A percentile compares a stretch with the other conserved stretches of the same genome.
Evolutionary conservation across 2,888 invertebrate species (phyloP).

Genomic region (Caenorhabditis drosophilae): DNA sequence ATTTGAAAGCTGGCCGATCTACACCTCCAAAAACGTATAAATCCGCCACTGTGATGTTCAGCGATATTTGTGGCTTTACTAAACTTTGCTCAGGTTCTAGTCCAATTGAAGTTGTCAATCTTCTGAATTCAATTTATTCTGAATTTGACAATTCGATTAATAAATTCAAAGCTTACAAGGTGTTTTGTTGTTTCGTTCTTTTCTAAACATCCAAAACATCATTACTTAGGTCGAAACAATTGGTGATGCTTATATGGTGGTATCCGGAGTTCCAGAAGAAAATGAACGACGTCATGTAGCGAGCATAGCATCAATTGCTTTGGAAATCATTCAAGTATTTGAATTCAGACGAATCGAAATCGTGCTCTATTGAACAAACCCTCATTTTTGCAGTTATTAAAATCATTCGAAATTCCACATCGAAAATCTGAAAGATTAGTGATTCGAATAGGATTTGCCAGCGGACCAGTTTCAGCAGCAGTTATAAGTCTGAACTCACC

Average conservation of each 20-base stretch:
- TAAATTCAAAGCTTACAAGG: conserved; percentile 50
- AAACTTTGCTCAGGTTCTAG: conserved; percentile 41
- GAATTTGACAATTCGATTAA: conserved; percentile 63
- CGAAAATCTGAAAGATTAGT: conserved; percentile 23
- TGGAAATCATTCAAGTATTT: conserved; percentile 43
- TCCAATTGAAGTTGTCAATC: conserved; percentile 47
- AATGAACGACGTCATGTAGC: conserved; percentile 50
- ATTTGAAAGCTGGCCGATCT: conserved; percentile 59
- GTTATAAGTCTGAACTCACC: conserved; percentile 50
- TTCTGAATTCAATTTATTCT: conserved; percentile 60
- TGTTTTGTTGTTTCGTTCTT: conserved; percentile 1
- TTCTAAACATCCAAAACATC: not conserved
- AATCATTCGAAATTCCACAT: conserved; percentile 43
- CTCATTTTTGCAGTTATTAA: no score
- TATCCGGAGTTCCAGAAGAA: conserved; percentile 53
- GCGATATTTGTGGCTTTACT: conserved; percentile 50
- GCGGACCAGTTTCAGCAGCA: conserved; percentile 48
- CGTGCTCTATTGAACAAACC: no score
- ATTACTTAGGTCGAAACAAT: conserved; percentile 48
- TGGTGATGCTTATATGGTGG: conserved; percentile 58
- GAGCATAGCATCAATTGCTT: conserved; percentile 38
- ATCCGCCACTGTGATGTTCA: conserved; percentile 64
- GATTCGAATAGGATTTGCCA: conserved; percentile 46
- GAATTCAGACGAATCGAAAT: no score
- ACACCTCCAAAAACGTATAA: conserved; percentile 61